Evolutionary conservation across 1,140 invertebrate species (phyloP).

Genomic region (Bathynomus jamesi): DNA sequence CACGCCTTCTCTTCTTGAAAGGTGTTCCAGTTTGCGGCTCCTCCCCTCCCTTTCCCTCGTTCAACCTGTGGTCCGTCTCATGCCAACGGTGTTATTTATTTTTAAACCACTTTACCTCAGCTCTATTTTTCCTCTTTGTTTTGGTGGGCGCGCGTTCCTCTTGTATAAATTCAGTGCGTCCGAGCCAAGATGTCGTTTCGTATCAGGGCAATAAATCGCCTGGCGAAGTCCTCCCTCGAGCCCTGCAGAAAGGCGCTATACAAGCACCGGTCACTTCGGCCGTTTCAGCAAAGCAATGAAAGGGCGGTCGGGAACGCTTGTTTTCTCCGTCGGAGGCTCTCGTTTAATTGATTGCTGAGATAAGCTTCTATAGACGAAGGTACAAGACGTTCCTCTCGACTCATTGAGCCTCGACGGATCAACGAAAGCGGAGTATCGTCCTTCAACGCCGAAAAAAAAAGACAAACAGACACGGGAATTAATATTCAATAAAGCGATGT

Average conservation of each 20-base stretch:
- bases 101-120: neutral
- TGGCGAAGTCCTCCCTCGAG: neutral
- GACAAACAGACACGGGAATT: neutral
- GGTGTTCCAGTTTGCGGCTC: neutral
- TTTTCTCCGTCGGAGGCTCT: neutral
- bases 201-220: neutral
- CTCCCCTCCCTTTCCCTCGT: neutral
- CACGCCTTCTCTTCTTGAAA: neutral
- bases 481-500: slow-evolving; percentile 1
- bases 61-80: neutral
- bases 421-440: neutral
- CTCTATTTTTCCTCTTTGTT: neutral
- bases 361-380: neutral
- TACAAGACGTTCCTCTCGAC: neutral
- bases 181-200: neutral
- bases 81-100: neutral
- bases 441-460: neutral
- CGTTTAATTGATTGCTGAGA: neutral
- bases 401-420: neutral
- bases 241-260: neutral
- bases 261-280: neutral
- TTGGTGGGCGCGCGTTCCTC: neutral
- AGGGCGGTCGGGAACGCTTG: neutral
- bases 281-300: neutral
- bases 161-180: neutral